Evolutionary conservation across 2,113 vertebrate species (phyloP), one percentile per base, ranked within the genome.

Genomic region (Heliornis fulica): DNA sequence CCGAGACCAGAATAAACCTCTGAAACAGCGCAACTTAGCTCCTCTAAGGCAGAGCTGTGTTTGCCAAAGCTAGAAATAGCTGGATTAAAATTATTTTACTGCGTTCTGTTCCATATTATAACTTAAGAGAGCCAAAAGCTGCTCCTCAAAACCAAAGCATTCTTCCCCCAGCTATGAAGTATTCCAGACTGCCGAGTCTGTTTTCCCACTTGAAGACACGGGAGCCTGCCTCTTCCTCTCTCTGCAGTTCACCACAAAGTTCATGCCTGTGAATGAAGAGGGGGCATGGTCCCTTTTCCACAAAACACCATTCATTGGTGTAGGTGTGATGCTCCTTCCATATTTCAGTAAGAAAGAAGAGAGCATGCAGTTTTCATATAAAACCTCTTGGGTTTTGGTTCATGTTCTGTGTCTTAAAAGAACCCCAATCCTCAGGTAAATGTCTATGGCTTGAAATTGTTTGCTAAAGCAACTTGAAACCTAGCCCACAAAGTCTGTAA

Each of bases 81-180:
- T 66, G 60, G 43, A 79, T 92, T 89, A 93, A 90, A 95, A 86
- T 59, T 54, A 50, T 51, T 95, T 90, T 90, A 88, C 79, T 74
- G 76, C 0, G 34, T 46, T 93, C 94, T 95, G 95, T 93, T 97
- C 96, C 71, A 57, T 93, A 92, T 96, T 96, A 93, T 90, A 89
- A 83, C 88, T 93, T 74, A 5, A 74, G 92, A 72, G 50, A 94
- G 95, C 95, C 94, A 96, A 94, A 89, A 94, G 71, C 93, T 81
- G 80, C 93, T 95, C 69, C 77, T 96, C 89, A 68, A 95, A 97
- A 95, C 93, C 94, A 90, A 95, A 92, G 96, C 85, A 80, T 93
- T 95, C 88, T 92, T 95, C 90, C 71, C 57, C 50, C 22, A 61
- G 95, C 90, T 96, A 94, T 96, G 93, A 96, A 96, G 83, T 94